Evolutionary conservation across 2,888 invertebrate genomes (phyloP).

Genomic region (Molanna angustata): DNA sequence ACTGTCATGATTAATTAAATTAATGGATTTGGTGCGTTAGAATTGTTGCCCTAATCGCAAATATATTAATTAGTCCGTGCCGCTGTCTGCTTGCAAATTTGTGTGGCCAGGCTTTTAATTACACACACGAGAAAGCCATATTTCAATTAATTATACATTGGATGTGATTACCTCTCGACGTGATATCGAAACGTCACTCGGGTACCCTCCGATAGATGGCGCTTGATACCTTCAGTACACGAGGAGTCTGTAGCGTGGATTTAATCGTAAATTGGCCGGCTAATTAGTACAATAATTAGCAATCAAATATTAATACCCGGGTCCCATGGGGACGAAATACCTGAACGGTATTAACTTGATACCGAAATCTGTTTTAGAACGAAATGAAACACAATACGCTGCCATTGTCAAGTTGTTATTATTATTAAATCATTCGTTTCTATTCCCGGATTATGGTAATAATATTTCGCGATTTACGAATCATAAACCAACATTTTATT

Average conservation of each 20-base stretch:
- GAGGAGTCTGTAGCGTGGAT: constrained; percentile 9
- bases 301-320: constrained; percentile 27
- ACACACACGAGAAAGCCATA: constrained; percentile 22
- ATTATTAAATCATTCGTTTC: no score
- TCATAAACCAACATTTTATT: no score
- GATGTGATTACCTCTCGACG: constrained; percentile 17
- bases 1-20: no score
- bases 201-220: constrained; percentile 2
- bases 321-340: constrained; percentile 18
- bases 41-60: constrained; percentile 12
- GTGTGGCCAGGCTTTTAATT: constrained; percentile 24
- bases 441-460: no score
- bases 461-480: no score
- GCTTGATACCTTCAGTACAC: constrained; percentile 8
- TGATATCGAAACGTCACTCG: constrained; percentile 4
- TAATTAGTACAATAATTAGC: constrained; percentile 30
- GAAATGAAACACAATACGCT: no score
- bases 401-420: no score
- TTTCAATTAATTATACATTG: constrained; percentile 30
- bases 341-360: constrained; percentile 14
- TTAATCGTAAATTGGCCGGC: constrained; percentile 29
- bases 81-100: constrained; percentile 2
- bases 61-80: background rate
- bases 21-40: no score
- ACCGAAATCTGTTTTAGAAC: constrained; percentile 6